Base-by-base conservation (phyloP, 2,888 invertebrate genomes). In the Lycaena phlaeas region DNA sequence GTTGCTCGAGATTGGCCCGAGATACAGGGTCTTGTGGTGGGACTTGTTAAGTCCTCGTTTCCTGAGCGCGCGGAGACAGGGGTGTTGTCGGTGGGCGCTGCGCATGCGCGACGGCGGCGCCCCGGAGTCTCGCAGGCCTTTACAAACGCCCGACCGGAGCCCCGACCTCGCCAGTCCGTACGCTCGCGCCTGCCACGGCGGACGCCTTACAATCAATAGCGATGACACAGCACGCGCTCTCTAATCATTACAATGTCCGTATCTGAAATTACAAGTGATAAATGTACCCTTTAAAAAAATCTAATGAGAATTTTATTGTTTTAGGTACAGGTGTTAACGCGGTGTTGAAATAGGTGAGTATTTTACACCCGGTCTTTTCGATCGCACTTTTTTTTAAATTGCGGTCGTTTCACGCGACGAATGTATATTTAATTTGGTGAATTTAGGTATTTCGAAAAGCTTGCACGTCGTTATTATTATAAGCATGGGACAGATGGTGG, bases 61-160 rank as follows among this genome's bases (percentile, higher is more conserved):
- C 79, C 78, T 79, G 76, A 72, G 62, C 74, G 71, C 73, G 71
- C 65, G 77, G 69, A n/a, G 73, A 69, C 61, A 64, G 73, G 79
- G 74, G 72, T 73, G 77, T 64, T 78, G 78, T 81, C 69, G 78
- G 66, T 70, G 67, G 60, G 68, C 53, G 51, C 59, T 71, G 79
- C 84, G 82, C 82, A 77, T 77, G 78, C 75, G 75, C 74, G 57
- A 55, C 61, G 53, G 49, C 60, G 81, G 81, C 82, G 81, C 81
- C 81, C 64, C 61, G 56, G 68, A 67, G 81, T 81, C 81, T 82
- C 75, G 70, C 68, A 68, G 71, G 68, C 62, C 62, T 62, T 56
- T 77, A 78, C 67, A 68, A 71, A 74, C 65, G 63, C 64, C 69
- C 66, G 71, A 56, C 64, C 71, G 52, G 57, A 62, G 66, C 67